A percentile compares a stretch with the other conserved stretches of the same genome.
phyloP scores from a whole-genome alignment of 2,797 vertebrate species.

The Erpetoichthys calabaricus region DNA sequence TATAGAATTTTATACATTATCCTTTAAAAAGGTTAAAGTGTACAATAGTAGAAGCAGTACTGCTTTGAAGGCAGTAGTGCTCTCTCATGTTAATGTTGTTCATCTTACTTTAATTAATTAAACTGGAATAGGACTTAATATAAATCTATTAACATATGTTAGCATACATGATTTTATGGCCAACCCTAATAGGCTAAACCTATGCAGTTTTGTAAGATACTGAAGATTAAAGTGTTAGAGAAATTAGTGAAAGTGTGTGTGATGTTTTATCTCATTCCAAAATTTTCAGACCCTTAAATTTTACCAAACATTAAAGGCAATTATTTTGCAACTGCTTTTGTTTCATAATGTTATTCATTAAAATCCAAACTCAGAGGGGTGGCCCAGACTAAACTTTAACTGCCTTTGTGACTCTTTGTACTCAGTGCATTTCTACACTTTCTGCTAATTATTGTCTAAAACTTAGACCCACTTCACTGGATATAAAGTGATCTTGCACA shows the following conservation, averaged over 20 bases:
- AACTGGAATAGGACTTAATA: too few species aligned
- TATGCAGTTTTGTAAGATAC: conserved; percentile 23
- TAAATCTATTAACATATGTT: too few species aligned
- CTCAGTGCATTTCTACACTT: neutral
- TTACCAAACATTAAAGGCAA: neutral
- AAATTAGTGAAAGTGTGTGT: conserved; percentile 13
- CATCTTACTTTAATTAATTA: too few species aligned
- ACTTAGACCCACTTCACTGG: conserved; percentile 3
- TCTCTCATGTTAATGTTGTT: too few species aligned
- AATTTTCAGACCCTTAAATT: neutral
- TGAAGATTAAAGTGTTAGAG: conserved; percentile 29
- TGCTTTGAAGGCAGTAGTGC: too few species aligned
- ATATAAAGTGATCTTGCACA: conserved; percentile 3
- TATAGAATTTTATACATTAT: too few species aligned
- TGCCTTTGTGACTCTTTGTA: neutral
- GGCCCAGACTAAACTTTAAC: conserved; percentile 21
- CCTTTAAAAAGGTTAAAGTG: too few species aligned
- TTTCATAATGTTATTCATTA: conserved; percentile 10
- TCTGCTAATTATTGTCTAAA: conserved; percentile 1
- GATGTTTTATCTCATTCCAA: conserved; percentile 47
- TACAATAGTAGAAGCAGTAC: too few species aligned
- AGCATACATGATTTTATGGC: too few species aligned
- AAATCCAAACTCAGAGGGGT: conserved; percentile 23
- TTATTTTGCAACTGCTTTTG: neutral
- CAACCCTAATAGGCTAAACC: conserved; percentile 21